Evolutionary conservation across 2,113 vertebrate genomes (phyloP), one percentile per base, ranked within the genome.

Genomic region (Tragelaphus buxtoni): DNA sequence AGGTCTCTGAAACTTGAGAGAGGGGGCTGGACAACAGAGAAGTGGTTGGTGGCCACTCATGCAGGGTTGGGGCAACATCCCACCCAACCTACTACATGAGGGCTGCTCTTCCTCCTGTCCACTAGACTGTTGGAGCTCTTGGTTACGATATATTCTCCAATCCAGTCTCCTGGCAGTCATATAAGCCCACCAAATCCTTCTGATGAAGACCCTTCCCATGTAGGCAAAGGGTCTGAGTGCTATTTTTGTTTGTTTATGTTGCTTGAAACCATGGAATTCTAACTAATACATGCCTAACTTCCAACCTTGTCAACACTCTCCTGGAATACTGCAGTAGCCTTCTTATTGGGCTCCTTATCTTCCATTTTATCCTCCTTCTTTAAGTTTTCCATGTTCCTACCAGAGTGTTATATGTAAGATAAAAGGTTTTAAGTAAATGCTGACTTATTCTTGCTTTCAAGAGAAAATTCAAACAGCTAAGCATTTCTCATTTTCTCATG

Each of bases 391-490:
- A 82, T n/a, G 77, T 94, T 94, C 60, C 96, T 85, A 88, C 32
- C 91, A 82, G 22, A 56, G 47, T 35, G 3, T 60, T 94, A 51
- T 47, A 92, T 61, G 32, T 76, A 84, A 88, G 51, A 88, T 90
- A 32, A 87, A 83, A 87, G 12, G 17, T 76, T 97, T 89, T 72
- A 88, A 51, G 26, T 93, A 90, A 94, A 65, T 39, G 5, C 4
- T 47, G 80, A 94, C 32, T 95, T 90, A 69, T 61, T 87, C 65
- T 77, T 92, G 35, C n/a, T 65, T 87, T 91, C 80, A 91, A 61
- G 51, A 84, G 86, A 89, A 97, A 89, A 61, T 58, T 53, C 17
- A 42, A 61, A 22, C n/a, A 4, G 10, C 28, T 85, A 63, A 76
- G 13, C 32, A 77, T 84, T 86, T 94, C 42, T 80, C 51, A 79